Conservation (phyloP, 1,140 invertebrate genomes). For the Brachionus plicatilis region DNA sequence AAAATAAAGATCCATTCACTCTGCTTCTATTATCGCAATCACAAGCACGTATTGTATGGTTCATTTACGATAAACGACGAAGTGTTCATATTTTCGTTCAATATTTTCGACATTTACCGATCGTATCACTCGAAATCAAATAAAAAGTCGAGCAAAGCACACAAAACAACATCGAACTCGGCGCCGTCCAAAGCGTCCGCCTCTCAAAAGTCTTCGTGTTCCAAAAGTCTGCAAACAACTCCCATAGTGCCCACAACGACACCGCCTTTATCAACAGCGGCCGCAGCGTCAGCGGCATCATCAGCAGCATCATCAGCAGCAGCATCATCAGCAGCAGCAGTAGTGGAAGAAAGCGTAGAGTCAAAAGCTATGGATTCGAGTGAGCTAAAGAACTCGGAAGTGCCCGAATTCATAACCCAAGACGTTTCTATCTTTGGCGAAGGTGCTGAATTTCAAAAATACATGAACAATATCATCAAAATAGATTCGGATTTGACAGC, state of each 20-base stretch:
- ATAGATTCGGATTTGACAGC: not conserved
- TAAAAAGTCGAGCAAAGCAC: conserved; percentile 30
- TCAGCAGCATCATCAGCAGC: too few species aligned
- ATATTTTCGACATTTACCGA: conserved; percentile 35
- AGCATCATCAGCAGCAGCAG: not conserved
- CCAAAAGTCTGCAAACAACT: conserved; percentile 1
- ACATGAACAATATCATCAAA: conserved; percentile 28
- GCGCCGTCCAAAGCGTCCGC: not conserved
- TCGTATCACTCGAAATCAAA: conserved; percentile 40
- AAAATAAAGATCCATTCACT: conserved; percentile 8
- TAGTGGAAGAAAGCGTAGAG: not conserved
- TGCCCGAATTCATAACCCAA: not conserved
- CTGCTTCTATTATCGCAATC: conserved; percentile 38
- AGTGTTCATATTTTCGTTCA: conserved; percentile 39
- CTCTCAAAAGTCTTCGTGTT: not conserved
- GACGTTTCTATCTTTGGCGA: not conserved
- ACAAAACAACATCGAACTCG: conserved; percentile 21
- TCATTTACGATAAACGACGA: conserved; percentile 29
- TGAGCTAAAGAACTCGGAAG: not conserved
- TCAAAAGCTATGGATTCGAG: not conserved
- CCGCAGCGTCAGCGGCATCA: not conserved
- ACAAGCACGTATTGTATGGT: conserved; percentile 34
- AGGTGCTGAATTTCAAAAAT: conserved; percentile 21
- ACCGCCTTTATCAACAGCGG: not conserved
- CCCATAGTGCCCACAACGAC: not conserved